These are phyloP conservation scores for Bedellia somnulentella DNA, from an alignment of 2,888 invertebrate genomes.

Conservation along the genomic window DNA sequence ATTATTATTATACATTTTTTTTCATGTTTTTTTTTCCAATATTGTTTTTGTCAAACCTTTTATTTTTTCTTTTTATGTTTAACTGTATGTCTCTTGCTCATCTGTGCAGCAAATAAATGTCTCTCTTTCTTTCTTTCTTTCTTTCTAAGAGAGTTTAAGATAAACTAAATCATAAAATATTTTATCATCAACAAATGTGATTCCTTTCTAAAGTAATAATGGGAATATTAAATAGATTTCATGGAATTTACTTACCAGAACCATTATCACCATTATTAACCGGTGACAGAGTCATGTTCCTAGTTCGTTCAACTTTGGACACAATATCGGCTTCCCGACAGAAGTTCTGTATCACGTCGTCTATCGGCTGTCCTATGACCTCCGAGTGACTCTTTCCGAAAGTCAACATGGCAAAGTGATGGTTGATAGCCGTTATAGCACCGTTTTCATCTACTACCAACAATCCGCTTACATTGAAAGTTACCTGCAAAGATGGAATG, in stretches of 20 bases:
- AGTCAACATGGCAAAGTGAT: constrained; percentile 66
- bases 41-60: no score
- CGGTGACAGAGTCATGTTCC: constrained; percentile 58
- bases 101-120: no score
- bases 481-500: constrained; percentile 32
- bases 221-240: no score
- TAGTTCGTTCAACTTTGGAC: constrained; percentile 32
- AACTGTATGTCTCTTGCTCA: no score
- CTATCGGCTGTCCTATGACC: constrained; percentile 59
- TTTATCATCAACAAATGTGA: neutral
- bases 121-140: no score
- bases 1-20: no score
- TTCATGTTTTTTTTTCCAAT: no score
- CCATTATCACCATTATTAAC: constrained; percentile 40
- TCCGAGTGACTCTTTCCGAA: constrained; percentile 65
- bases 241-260: constrained; percentile 1
- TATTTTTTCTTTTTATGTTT: no score
- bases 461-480: constrained; percentile 67
- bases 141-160: no score
- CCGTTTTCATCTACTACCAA: constrained; percentile 65
- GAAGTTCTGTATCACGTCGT: constrained; percentile 64
- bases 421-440: constrained; percentile 66
- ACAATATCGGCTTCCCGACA: constrained; percentile 56
- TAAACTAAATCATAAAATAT: no score
- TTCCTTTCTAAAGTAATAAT: no score